Evolutionary conservation across 1,140 invertebrate species (phyloP).

Genomic region (Centruroides sculpturatus): DNA sequence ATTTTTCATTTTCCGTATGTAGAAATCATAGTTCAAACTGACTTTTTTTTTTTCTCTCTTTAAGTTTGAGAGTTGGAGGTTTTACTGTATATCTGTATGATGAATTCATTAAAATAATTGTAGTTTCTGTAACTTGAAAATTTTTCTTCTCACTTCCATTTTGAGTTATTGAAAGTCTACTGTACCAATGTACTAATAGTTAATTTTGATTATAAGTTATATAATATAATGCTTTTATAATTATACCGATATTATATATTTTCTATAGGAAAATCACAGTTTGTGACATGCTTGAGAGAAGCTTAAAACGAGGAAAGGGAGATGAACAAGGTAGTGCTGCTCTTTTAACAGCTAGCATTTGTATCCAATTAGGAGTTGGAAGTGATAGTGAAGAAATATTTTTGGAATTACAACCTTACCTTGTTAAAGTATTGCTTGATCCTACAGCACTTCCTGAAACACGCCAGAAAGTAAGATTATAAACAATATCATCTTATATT

Average conservation of each 20-base stretch:
- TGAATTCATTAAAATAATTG: too few species aligned
- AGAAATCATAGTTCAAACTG: too few species aligned
- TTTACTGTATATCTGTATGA: too few species aligned
- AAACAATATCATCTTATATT: background rate
- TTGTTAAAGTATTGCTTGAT: conserved; percentile 44
- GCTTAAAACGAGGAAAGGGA: conserved; percentile 63
- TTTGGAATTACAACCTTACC: conserved; percentile 38
- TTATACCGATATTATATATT: conserved; percentile 4
- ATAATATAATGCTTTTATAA: background rate
- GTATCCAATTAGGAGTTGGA: conserved; percentile 60
- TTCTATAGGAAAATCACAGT: conserved; percentile 52
- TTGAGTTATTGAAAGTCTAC: background rate
- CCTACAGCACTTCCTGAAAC: conserved; percentile 40
- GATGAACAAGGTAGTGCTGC: conserved; percentile 66
- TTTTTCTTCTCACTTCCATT: background rate
- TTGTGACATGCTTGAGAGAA: conserved; percentile 58
- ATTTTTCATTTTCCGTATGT: too few species aligned
- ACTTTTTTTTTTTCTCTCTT: too few species aligned
- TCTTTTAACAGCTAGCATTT: conserved; percentile 55
- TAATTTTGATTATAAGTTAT: background rate
- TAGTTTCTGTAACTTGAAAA: background rate
- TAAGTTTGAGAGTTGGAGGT: too few species aligned
- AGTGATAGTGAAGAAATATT: conserved; percentile 47
- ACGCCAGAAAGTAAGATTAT: conserved; percentile 42
- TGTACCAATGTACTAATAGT: conserved; percentile 2